A percentile compares a stretch with the other conserved stretches of the same genome.
Conservation (phyloP, 1,140 invertebrate genomes). For the Camponotus pennsylvanicus region DNA sequence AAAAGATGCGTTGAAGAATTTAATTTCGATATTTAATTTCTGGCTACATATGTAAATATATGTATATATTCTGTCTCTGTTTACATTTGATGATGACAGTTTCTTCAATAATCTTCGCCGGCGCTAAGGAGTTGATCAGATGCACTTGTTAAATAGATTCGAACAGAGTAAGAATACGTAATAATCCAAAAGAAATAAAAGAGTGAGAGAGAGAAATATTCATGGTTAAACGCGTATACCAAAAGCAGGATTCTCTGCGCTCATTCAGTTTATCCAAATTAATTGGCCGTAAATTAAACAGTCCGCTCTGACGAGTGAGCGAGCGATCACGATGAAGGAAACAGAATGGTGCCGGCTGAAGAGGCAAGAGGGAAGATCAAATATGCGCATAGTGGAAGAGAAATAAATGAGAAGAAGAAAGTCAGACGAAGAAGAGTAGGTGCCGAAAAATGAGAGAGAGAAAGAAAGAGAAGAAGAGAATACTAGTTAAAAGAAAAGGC, state of each 20-base stretch:
- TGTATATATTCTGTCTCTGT: background rate
- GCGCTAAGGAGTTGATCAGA: background rate
- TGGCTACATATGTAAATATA: background rate
- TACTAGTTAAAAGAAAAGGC: constrained; percentile 53
- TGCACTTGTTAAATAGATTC: background rate
- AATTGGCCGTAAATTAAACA: constrained; percentile 87
- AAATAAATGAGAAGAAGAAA: constrained; percentile 43
- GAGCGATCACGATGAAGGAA: constrained; percentile 60
- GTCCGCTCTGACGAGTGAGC: constrained; percentile 73
- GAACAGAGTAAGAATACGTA: background rate
- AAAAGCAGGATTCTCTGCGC: constrained; percentile 80
- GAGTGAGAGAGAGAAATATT: constrained; percentile 76
- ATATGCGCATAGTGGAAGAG: background rate
- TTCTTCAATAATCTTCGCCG: constrained; percentile 4
- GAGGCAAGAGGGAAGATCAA: constrained; percentile 3
- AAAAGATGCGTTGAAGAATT: background rate
- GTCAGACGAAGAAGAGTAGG: constrained; percentile 31
- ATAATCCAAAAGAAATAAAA: constrained; percentile 51
- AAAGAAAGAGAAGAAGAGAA: constrained; percentile 35
- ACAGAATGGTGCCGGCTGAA: constrained; percentile 43
- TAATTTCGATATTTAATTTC: background rate
- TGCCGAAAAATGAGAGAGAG: constrained; percentile 30
- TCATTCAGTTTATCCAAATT: constrained; percentile 86
- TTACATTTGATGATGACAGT: background rate
- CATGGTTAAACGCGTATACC: constrained; percentile 84